phyloP scores from a whole-genome alignment of 1,140 invertebrate genomes.

The Drosophila nikananu region DNA sequence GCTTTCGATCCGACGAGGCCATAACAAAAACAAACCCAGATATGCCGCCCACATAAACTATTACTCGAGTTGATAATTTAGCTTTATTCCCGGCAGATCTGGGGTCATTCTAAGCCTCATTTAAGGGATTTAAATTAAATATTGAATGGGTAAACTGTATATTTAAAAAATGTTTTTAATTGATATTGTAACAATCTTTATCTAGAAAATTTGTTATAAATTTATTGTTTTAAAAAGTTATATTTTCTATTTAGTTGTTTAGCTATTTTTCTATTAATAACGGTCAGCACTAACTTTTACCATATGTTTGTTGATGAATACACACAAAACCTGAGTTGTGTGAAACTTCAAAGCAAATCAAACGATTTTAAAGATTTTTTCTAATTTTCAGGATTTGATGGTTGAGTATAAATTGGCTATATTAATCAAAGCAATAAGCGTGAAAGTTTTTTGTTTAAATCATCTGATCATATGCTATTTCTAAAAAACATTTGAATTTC shows the following conservation, averaged over 20 bases:
- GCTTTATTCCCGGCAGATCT: not conserved
- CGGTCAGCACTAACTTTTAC: not conserved
- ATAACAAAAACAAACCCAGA: slow-evolving; percentile 41
- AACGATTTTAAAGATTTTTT: not conserved
- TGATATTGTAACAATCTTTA: no score
- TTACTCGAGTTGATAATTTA: not conserved
- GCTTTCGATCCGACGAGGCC: slow-evolving; percentile 61
- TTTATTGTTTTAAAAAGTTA: not conserved
- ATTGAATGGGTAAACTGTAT: no score
- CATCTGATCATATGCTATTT: not conserved
- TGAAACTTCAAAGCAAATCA: not conserved
- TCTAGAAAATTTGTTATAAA: no score
- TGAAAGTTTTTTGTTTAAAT: not conserved
- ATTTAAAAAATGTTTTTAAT: not conserved
- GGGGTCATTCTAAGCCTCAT: not conserved
- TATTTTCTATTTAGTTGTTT: not conserved
- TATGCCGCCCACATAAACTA: slow-evolving; percentile 19
- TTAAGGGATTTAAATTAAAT: not conserved
- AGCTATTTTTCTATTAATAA: not conserved
- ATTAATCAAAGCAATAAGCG: not conserved
- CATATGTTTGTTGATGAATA: not conserved
- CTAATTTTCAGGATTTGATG: not conserved
- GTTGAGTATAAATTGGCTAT: not conserved
- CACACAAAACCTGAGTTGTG: not conserved
- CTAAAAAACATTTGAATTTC: not conserved